Evolutionary conservation across 2,113 vertebrate species (phyloP).

Genomic region (Entomyzon cyanotis): DNA sequence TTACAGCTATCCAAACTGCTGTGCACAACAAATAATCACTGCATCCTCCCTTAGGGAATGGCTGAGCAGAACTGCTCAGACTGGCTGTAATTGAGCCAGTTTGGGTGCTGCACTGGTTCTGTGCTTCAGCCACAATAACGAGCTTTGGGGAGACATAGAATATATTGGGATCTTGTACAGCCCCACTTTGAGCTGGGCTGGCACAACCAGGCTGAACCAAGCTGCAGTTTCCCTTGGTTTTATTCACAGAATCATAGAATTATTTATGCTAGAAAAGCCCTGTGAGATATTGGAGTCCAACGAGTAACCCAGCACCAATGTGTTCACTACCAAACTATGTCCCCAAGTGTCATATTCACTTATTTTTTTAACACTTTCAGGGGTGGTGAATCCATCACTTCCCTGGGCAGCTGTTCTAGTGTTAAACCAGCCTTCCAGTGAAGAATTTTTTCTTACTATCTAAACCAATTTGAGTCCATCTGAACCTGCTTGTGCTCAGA

Average conservation of each 20-base stretch:
- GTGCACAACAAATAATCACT: neutral
- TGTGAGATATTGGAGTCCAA: neutral
- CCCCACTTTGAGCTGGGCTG: neutral
- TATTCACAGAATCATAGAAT: neutral
- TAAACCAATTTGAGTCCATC: neutral
- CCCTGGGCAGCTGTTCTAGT: neutral
- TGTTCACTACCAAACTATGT: neutral
- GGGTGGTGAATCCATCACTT: neutral
- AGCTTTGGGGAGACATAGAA: neutral
- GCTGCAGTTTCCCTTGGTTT: neutral
- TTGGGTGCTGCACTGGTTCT: neutral
- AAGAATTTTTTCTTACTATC: neutral
- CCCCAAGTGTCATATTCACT: too few species aligned
- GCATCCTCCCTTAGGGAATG: neutral
- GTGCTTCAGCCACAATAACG: fast-evolving
- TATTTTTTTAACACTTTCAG: neutral
- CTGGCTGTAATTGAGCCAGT: neutral
- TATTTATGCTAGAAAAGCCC: neutral
- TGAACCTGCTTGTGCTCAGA: too few species aligned
- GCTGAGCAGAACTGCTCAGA: neutral
- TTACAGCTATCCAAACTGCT: neutral
- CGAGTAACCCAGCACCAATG: neutral
- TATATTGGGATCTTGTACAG: neutral
- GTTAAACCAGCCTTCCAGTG: neutral
- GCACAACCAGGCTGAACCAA: neutral